phyloP scores from a whole-genome alignment of 2,888 invertebrate species.

The Petrophora chlorosata region DNA sequence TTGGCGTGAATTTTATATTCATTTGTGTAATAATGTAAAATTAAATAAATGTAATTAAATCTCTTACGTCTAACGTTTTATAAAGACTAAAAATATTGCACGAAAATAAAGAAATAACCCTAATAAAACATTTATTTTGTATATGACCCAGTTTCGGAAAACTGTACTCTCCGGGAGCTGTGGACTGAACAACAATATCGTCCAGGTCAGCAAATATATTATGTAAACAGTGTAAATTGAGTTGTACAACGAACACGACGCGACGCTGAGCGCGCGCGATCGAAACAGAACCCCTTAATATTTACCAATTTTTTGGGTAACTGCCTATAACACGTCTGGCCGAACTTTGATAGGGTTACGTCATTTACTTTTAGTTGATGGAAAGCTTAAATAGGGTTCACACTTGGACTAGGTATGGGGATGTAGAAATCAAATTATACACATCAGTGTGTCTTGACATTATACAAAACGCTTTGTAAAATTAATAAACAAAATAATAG shows the following conservation, averaged over 20 bases:
- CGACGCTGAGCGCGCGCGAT: constrained; percentile 10
- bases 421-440: not conserved
- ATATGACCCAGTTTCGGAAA: not conserved
- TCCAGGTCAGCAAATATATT: constrained; percentile 14
- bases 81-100: too few species aligned
- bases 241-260: constrained; percentile 30
- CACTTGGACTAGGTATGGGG: not conserved
- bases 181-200: constrained; percentile 15
- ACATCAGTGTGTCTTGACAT: not conserved
- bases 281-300: constrained; percentile 26
- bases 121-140: not conserved
- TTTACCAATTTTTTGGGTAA: constrained; percentile 44
- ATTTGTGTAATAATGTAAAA: too few species aligned
- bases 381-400: not conserved
- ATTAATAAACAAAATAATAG: not conserved
- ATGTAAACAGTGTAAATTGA: constrained; percentile 42
- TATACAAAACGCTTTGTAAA: not conserved
- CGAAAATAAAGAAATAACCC: too few species aligned
- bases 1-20: too few species aligned
- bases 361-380: constrained; percentile 5
- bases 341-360: constrained; percentile 12
- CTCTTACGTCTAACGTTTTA: too few species aligned
- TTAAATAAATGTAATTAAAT: too few species aligned
- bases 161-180: constrained; percentile 17
- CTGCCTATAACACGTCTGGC: constrained; percentile 31